phyloP scores from a whole-genome alignment of 2,797 vertebrate genomes.

The Buceros bicornis region DNA sequence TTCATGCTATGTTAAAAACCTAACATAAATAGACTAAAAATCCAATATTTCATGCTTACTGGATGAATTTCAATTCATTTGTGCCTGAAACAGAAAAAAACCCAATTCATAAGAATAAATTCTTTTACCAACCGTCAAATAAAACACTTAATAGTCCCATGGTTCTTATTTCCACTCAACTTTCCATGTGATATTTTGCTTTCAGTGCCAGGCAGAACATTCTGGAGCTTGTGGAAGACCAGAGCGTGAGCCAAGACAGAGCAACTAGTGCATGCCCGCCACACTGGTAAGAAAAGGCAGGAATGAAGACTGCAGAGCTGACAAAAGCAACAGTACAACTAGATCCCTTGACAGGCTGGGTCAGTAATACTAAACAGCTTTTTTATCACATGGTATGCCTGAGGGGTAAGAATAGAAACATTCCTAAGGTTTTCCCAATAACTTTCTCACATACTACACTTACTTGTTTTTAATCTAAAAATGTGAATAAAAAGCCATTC shows the following conservation, averaged over 20 bases:
- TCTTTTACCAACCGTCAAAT: neutral
- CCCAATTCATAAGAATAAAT: constrained; percentile 32
- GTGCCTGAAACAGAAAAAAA: constrained; percentile 85
- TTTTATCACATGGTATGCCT: neutral
- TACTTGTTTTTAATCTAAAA: constrained; percentile 59
- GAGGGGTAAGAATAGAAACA: neutral
- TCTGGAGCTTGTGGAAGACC: neutral
- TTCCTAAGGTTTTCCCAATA: neutral
- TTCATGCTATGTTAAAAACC: neutral
- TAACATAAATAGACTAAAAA: neutral
- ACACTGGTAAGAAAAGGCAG: neutral
- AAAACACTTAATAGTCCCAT: neutral
- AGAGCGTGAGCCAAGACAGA: neutral
- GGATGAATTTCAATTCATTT: constrained; percentile 93
- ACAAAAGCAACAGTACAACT: neutral
- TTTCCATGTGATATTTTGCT: neutral
- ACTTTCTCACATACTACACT: neutral
- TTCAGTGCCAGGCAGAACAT: neutral
- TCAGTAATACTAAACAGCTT: neutral
- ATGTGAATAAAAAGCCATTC: constrained; percentile 62
- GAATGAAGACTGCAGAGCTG: neutral
- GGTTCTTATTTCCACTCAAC: neutral
- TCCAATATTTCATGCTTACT: constrained; percentile 88
- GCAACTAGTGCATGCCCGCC: neutral
- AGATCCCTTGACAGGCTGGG: neutral